Evolutionary conservation across 2,113 vertebrate species (phyloP).

Genomic region (Myxocyprinus asiaticus): DNA sequence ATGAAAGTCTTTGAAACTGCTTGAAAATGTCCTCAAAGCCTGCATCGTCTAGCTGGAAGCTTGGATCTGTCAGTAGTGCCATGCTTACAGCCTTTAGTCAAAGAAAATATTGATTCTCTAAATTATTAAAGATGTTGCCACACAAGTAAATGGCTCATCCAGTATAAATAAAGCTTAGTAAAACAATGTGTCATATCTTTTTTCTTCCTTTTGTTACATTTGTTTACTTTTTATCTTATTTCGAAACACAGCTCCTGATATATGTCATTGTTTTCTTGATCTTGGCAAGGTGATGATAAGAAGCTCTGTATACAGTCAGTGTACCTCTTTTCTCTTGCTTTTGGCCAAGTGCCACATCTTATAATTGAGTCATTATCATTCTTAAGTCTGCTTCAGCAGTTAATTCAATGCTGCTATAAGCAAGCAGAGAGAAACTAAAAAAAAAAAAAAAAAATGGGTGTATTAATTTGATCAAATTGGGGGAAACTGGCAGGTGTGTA

Average conservation of each 20-base stretch:
- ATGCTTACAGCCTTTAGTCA: slow-evolving; percentile 3
- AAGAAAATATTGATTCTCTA: slow-evolving; percentile 39
- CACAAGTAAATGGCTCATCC: not conserved
- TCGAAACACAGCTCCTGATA: slow-evolving; percentile 13
- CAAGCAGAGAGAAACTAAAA: slow-evolving; percentile 48
- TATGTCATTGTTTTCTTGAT: slow-evolving; percentile 20
- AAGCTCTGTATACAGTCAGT: slow-evolving; percentile 19
- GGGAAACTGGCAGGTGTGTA: slow-evolving; percentile 24
- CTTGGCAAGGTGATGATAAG: slow-evolving; percentile 28
- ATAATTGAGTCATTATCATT: slow-evolving; percentile 55
- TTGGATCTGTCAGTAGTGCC: slow-evolving; percentile 17
- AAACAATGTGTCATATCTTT: slow-evolving; percentile 8
- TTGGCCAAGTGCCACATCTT: slow-evolving; percentile 36
- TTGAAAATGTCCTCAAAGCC: slow-evolving; percentile 4
- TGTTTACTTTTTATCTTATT: slow-evolving; percentile 27
- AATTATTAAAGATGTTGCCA: slow-evolving; percentile 19
- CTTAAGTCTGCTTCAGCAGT: slow-evolving; percentile 46
- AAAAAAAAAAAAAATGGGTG: slow-evolving; percentile 46
- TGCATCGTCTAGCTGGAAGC: slow-evolving; percentile 5
- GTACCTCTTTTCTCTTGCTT: slow-evolving; percentile 26
- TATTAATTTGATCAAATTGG: slow-evolving; percentile 51
- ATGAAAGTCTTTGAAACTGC: slow-evolving; percentile 22
- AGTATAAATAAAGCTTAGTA: slow-evolving; percentile 7
- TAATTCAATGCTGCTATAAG: slow-evolving; percentile 47
- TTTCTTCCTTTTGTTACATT: not conserved